These are phyloP conservation scores for Hippotragus niger DNA, from an alignment of 2,113 vertebrate genomes.

Conservation along the genomic window DNA sequence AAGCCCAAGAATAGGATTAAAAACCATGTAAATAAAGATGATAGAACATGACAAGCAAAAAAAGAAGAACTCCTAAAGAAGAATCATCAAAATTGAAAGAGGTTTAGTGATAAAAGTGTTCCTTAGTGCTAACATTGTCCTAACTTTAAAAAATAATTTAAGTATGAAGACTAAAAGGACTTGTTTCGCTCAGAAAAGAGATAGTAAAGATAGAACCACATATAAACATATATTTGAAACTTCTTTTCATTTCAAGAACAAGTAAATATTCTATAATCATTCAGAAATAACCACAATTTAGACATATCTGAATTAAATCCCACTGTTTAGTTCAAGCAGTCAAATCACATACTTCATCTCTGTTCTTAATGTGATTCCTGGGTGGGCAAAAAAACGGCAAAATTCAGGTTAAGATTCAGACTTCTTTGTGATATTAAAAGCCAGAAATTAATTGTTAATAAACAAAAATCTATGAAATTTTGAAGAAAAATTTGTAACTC, in stretches of 20 bases:
- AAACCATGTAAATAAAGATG: background rate
- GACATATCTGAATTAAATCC: too few species aligned
- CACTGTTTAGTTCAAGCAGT: too few species aligned
- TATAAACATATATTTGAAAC: background rate
- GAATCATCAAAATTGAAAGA: background rate
- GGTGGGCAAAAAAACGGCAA: background rate
- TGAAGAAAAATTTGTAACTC: background rate
- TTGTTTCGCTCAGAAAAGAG: background rate
- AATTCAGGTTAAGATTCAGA: background rate
- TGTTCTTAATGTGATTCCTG: too few species aligned
- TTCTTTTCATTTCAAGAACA: background rate
- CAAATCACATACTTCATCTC: too few species aligned
- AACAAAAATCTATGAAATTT: background rate
- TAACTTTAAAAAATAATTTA: background rate
- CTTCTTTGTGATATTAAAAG: background rate
- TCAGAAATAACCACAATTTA: background rate
- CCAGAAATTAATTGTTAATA: background rate
- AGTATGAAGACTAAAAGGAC: background rate
- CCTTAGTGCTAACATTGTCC: background rate
- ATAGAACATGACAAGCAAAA: background rate
- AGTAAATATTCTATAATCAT: background rate
- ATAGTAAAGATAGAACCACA: background rate
- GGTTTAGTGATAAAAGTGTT: background rate
- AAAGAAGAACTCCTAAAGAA: background rate
- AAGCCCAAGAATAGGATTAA: background rate